Evolutionary conservation across 2,113 vertebrate genomes (phyloP).

Genomic region (Gadus chalcogrammus): DNA sequence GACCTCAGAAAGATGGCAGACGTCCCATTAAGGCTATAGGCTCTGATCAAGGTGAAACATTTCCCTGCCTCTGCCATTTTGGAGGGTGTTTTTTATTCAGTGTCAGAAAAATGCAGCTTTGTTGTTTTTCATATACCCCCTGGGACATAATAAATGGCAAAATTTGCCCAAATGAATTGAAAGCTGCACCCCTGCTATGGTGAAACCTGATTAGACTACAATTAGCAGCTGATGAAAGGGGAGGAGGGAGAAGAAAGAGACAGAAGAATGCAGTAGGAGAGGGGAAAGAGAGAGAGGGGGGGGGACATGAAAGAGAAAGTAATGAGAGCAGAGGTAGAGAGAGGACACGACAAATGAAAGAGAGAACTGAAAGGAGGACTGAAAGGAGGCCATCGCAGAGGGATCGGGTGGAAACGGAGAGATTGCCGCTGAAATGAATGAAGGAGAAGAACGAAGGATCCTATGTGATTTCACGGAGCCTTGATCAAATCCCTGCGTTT

Average conservation of each 20-base stretch:
- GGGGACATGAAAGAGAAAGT: neutral
- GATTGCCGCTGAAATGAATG: constrained; percentile 41
- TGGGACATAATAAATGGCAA: too few relatives aligned
- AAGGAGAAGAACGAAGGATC: neutral
- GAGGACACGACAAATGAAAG: neutral
- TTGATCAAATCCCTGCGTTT: too few relatives aligned
- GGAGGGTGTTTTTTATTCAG: too few relatives aligned
- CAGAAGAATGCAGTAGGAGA: neutral
- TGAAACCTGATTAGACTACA: neutral
- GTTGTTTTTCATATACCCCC: too few relatives aligned
- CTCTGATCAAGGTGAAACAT: neutral
- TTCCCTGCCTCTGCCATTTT: neutral
- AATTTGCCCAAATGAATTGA: too few relatives aligned
- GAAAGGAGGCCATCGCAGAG: constrained; percentile 5
- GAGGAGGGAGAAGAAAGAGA: neutral
- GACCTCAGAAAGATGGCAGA: too few relatives aligned
- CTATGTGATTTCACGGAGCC: too few relatives aligned
- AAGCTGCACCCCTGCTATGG: neutral
- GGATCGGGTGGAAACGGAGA: constrained; percentile 14
- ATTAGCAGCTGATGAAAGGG: neutral
- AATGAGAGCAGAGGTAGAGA: neutral
- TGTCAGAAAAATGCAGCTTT: too few relatives aligned
- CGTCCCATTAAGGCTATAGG: too few relatives aligned
- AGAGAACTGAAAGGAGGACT: neutral
- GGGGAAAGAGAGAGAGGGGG: neutral